Percentiles rank a stretch among this genome's conserved stretches.
Conservation (phyloP, 2,113 vertebrate genomes). For the Anthoscopus minutus region DNA sequence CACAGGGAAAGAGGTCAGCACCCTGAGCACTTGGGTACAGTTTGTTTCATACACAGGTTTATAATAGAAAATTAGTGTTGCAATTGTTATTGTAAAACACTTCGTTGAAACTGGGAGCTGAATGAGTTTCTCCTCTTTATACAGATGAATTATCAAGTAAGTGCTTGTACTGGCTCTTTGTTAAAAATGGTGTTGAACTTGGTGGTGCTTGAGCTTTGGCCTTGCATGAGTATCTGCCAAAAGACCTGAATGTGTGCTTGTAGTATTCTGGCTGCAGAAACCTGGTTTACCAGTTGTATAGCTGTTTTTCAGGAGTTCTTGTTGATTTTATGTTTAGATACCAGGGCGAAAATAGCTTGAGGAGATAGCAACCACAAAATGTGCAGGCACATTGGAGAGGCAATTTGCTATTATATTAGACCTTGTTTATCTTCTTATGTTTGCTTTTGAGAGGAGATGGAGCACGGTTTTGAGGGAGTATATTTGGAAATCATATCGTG, state of each 20-base stretch:
- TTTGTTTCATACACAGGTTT: neutral
- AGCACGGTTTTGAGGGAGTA: neutral
- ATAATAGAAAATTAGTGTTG: neutral
- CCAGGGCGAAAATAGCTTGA: neutral
- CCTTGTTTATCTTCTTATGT: neutral
- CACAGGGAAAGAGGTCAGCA: neutral
- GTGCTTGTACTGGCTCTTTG: neutral
- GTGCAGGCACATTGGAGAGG: neutral
- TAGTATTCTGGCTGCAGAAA: neutral
- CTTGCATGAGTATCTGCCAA: neutral
- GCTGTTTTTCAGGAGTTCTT: neutral
- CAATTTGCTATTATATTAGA: neutral
- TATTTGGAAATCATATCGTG: neutral
- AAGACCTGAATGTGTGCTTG: neutral
- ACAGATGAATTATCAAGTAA: neutral
- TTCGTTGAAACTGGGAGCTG: neutral
- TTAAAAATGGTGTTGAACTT: neutral
- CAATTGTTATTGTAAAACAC: accelerated
- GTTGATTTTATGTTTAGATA: neutral
- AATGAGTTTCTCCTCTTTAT: neutral
- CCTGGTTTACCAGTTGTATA: neutral
- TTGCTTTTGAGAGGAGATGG: neutral
- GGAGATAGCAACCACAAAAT: neutral
- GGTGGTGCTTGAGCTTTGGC: neutral
- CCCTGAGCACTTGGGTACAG: neutral